Conservation (phyloP, 2,888 invertebrate genomes). For the Trichacis sp. region DNA sequence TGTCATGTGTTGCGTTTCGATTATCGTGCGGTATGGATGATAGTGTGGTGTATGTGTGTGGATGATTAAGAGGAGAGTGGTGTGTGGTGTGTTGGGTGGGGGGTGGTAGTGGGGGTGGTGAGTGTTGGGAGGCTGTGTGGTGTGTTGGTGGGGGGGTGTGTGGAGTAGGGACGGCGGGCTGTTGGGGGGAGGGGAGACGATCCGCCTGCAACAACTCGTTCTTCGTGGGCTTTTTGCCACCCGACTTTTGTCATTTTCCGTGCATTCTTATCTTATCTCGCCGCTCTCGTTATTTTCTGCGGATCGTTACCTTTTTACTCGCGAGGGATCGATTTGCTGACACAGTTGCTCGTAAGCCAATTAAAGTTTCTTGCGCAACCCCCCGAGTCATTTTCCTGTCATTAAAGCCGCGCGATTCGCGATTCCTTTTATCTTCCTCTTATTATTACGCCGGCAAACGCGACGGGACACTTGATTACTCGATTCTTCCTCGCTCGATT, state of each 20-base stretch:
- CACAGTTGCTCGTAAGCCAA: slow-evolving; percentile 7
- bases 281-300: slow-evolving; percentile 3
- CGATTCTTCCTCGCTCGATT: neutral
- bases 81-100: too few relatives aligned
- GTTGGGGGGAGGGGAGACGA: too few relatives aligned
- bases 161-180: too few relatives aligned
- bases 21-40: too few relatives aligned
- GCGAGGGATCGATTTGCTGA: slow-evolving; percentile 3
- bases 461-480: neutral
- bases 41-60: too few relatives aligned
- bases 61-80: too few relatives aligned
- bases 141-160: too few relatives aligned
- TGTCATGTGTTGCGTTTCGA: too few relatives aligned
- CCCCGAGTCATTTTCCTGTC: neutral
- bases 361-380: slow-evolving; percentile 11
- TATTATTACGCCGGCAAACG: slow-evolving; percentile 1
- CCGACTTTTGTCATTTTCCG: neutral
- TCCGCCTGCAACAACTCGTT: too few relatives aligned
- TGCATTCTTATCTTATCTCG: slow-evolving; percentile 1
- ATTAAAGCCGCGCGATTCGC: neutral
- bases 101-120: too few relatives aligned
- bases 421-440: slow-evolving; percentile 1
- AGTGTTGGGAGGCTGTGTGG: too few relatives aligned
- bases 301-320: slow-evolving; percentile 5
- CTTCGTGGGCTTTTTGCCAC: slow-evolving; percentile 7